Evolutionary conservation across 2,888 invertebrate species (phyloP).

Genomic region (Callosobruchus maculatus): DNA sequence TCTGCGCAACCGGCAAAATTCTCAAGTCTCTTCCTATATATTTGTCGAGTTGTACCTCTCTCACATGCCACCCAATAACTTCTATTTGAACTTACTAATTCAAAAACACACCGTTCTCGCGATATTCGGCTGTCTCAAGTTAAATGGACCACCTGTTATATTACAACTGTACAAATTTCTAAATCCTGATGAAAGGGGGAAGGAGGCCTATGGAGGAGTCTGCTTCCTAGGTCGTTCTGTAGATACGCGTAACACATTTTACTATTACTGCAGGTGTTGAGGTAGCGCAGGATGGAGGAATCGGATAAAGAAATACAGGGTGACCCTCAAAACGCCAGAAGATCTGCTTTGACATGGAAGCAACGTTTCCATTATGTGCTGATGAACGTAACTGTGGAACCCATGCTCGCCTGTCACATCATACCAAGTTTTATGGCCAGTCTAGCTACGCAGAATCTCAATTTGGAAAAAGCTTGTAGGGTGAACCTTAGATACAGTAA

Average conservation of each 20-base stretch:
- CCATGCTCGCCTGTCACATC: slow-evolving; percentile 71
- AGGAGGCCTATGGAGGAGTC: too few species aligned
- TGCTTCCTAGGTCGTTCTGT: too few species aligned
- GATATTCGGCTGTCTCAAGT: too few species aligned
- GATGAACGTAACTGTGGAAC: slow-evolving; percentile 70
- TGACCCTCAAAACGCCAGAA: slow-evolving; percentile 14
- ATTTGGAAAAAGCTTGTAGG: slow-evolving; percentile 81
- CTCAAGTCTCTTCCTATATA: too few species aligned
- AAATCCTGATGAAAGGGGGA: too few species aligned
- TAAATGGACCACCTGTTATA: too few species aligned
- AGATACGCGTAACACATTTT: not conserved
- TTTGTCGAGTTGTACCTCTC: too few species aligned
- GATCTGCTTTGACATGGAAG: slow-evolving; percentile 49
- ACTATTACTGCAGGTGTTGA: slow-evolving; percentile 29
- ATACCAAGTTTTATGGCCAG: slow-evolving; percentile 62
- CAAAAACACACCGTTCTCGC: too few species aligned
- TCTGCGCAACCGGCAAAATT: too few species aligned
- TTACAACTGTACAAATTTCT: too few species aligned
- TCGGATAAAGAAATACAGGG: slow-evolving; percentile 13
- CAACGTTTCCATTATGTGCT: slow-evolving; percentile 58
- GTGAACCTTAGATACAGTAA: slow-evolving; percentile 73
- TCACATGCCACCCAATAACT: too few species aligned
- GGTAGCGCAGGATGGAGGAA: slow-evolving; percentile 30
- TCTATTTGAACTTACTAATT: too few species aligned
- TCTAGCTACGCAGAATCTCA: slow-evolving; percentile 79